Evolutionary conservation across 2,797 vertebrate species (phyloP), one percentile per base, ranked within the genome.

Genomic region (Parambassis ranga): DNA sequence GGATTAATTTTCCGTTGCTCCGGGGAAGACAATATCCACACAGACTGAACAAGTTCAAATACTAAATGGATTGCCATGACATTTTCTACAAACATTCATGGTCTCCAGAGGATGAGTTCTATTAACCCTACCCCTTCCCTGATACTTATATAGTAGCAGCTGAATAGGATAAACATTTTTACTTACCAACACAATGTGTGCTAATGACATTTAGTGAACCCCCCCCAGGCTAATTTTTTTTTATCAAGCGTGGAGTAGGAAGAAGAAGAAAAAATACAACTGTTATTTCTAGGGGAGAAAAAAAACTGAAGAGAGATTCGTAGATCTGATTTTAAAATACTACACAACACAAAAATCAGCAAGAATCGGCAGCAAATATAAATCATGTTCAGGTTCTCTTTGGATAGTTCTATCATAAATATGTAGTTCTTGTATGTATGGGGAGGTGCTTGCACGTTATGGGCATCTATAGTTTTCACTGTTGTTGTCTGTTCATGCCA

Each of bases 391-490:
- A n/a, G n/a, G n/a, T n/a, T n/a, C n/a, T n/a, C n/a, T n/a, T n/a
- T n/a, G n/a, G n/a, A n/a, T n/a, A n/a, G n/a, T n/a, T n/a, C n/a
- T n/a, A n/a, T n/a, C n/a, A n/a, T n/a, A n/a, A n/a, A n/a, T n/a
- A n/a, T n/a, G n/a, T n/a, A n/a, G n/a, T n/a, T n/a, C n/a, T n/a
- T n/a, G n/a, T n/a, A 22, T 22, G 4, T 15, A 16, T 18, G 3
- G 9, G 2, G 33, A 36, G 16, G 19, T 10, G 5, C 14, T 31
- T 36, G 11, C 14, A 35, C 4, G 24, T 41, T 26, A n/a, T n/a
- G n/a, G n/a, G n/a, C n/a, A n/a, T n/a, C n/a, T 35, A 53, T 15
- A 59, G 18, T 9, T 42, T 14, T 64, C 69, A 53, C 68, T 47
- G 32, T 35, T 59, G 47, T n/a, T n/a, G 36, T 28, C 26, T 31